A percentile compares a stretch with the other conserved stretches of the same genome.
Conservation (phyloP, 92 coral and sea anemone species). For the Actinernus sp. region DNA sequence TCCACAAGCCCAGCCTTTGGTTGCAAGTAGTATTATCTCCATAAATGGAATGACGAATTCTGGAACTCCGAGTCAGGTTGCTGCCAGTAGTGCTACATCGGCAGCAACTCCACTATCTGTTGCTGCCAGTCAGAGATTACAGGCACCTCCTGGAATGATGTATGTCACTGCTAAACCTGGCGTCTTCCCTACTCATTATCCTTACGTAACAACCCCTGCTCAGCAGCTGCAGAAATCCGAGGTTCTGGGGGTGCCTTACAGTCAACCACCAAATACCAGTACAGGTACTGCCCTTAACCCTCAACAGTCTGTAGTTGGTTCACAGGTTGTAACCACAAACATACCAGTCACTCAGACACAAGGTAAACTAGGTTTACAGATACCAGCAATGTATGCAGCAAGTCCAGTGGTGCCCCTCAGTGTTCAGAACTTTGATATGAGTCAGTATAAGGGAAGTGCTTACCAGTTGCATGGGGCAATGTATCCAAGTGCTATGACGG, state of each 20-base stretch:
- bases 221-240: slow-evolving; percentile 17
- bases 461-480: slow-evolving; percentile 80
- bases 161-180: slow-evolving; percentile 44
- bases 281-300: background rate
- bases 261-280: slow-evolving; percentile 24
- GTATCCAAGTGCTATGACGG: slow-evolving; percentile 72
- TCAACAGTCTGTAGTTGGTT: slow-evolving; percentile 11
- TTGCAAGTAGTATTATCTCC: background rate
- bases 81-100: background rate
- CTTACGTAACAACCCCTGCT: slow-evolving; percentile 19
- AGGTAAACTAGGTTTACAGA: slow-evolving; percentile 52
- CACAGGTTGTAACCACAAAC: slow-evolving; percentile 22
- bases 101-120: slow-evolving; percentile 5
- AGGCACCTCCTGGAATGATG: slow-evolving; percentile 47
- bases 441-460: slow-evolving; percentile 74
- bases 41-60: too few species aligned
- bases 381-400: slow-evolving; percentile 62
- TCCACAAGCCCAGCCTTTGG: background rate
- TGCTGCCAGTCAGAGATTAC: slow-evolving; percentile 21
- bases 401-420: slow-evolving; percentile 74
- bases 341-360: slow-evolving; percentile 58
- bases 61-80: background rate
- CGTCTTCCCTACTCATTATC: slow-evolving; percentile 11
- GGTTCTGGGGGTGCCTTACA: slow-evolving; percentile 6
- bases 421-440: slow-evolving; percentile 60